A percentile compares a stretch with the other conserved stretches of the same genome.
Evolutionary conservation across 2,888 invertebrate species (phyloP).

Genomic region (Patella ulyssiponensis): DNA sequence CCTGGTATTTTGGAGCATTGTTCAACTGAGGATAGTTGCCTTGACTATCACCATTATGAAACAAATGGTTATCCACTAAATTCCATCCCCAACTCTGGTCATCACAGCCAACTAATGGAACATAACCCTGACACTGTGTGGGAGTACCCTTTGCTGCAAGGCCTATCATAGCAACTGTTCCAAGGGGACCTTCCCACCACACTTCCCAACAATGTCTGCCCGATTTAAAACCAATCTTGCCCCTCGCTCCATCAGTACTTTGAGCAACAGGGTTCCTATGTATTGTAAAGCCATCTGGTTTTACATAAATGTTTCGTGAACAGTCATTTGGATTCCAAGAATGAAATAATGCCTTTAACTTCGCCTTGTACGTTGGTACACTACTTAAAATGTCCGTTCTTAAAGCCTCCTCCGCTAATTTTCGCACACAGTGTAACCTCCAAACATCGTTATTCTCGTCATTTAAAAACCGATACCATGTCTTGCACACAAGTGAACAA

Average conservation of each 20-base stretch:
- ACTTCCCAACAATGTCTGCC: constrained; percentile 98
- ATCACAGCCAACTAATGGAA: constrained; percentile 93
- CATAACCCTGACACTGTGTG: constrained; percentile 94
- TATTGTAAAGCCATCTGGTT: constrained; percentile 95
- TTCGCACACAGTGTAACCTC: constrained; percentile 89
- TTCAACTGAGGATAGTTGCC: constrained; percentile 94
- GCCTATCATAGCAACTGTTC: constrained; percentile 96
- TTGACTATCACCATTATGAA: constrained; percentile 96
- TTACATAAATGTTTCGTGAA: constrained; percentile 96
- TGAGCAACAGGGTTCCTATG: constrained; percentile 99
- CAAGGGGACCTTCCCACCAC: constrained; percentile 97
- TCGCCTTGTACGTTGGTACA: constrained; percentile 91
- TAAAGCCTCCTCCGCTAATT: constrained; percentile 87
- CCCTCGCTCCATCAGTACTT: constrained; percentile 93
- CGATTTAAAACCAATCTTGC: constrained; percentile 87
- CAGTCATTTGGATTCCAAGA: constrained; percentile 98
- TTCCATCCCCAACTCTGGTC: constrained; percentile 99
- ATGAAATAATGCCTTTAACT: constrained; percentile 89
- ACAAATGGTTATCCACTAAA: constrained; percentile 95
- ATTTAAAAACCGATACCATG: constrained; percentile 90
- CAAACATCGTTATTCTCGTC: constrained; percentile 97
- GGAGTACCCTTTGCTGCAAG: constrained; percentile 82
- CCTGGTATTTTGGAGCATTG: constrained; percentile 98
- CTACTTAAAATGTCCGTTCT: constrained; percentile 92
- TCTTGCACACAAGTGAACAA: constrained; percentile 93